Evolutionary conservation across 2,888 invertebrate genomes (phyloP), one percentile per base, ranked within the genome.

Genomic region (Cheiracanthium punctorium): DNA sequence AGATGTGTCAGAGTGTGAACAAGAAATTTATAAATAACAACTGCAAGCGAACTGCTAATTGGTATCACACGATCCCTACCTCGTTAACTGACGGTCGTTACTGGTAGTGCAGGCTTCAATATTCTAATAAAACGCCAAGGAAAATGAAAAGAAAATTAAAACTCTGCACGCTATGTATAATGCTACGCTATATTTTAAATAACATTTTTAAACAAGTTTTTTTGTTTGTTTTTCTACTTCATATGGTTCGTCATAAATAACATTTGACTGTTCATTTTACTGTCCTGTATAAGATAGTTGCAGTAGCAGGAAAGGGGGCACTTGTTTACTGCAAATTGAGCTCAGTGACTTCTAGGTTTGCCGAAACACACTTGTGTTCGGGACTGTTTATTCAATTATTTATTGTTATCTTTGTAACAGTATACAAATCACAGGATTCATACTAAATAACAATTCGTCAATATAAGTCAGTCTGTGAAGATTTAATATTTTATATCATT

Each of bases 281-380:
- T 82, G 77, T 64, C 71, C 72, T 73, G 77, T 67, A 72, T 32
- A 77, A 77, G 67, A 84, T 84, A 85, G 84, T 85, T 85, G 84
- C 84, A 85, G 84, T 85, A 79, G 73, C 84, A 79, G 84, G 73
- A 79, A 79, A 84, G 84, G 84, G 84, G 84, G 84, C 84, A 85
- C 84, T 85, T 85, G 79, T 85, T 37, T 74, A 85, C 84, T 85
- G 84, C 84, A 85, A 85, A 85, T 85, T 85, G 84, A 85, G 84
- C 84, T 85, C 79, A 79, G 74, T 79, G 79, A 84, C 73, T 84
- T 84, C 77, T 84, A 84, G 77, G 77, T 84, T 73, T 52, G 37
- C 65, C 82, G 77, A 69, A 77, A 48, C 32, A 48, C 33, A 41
- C 8, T 69, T 73, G 43, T 72, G 43, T 72, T 77, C 72, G 72